Percentiles rank a stretch among this genome's conserved stretches.
Evolutionary conservation across 1,140 invertebrate species (phyloP).

Genomic region (Matsumurasca onukii): DNA sequence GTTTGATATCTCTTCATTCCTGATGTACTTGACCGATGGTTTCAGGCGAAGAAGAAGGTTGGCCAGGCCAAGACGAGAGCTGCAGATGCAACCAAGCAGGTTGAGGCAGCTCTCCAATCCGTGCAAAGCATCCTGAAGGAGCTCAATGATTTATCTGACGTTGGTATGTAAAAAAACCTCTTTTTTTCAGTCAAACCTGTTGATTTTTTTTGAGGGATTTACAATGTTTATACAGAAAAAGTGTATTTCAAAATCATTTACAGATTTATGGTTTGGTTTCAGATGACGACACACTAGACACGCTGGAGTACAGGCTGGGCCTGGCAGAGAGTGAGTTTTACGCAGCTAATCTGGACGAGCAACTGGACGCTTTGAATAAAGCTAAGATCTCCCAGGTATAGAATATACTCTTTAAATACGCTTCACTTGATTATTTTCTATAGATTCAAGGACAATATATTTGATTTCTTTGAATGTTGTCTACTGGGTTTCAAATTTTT

Average conservation of each 20-base stretch:
- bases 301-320: slow-evolving; percentile 70
- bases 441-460: neutral
- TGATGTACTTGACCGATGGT: no score
- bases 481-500: neutral
- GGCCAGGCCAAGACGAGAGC: slow-evolving; percentile 85
- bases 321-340: slow-evolving; percentile 72
- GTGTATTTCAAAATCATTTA: neutral
- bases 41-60: slow-evolving; percentile 70
- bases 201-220: neutral
- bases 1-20: no score
- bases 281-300: slow-evolving; percentile 67
- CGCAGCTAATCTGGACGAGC: slow-evolving; percentile 72
- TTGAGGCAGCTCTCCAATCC: slow-evolving; percentile 74
- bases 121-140: slow-evolving; percentile 79
- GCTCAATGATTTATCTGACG: slow-evolving; percentile 72
- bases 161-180: slow-evolving; percentile 53
- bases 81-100: slow-evolving; percentile 72
- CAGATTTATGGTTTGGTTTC: slow-evolving; percentile 35
- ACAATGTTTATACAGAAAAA: neutral
- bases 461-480: neutral
- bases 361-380: slow-evolving; percentile 68
- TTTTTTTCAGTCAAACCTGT: neutral
- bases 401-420: no score
- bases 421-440: neutral
- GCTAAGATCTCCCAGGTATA: slow-evolving; percentile 59